Conservation (phyloP, 2,113 vertebrate genomes). For the Tyto alba region DNA sequence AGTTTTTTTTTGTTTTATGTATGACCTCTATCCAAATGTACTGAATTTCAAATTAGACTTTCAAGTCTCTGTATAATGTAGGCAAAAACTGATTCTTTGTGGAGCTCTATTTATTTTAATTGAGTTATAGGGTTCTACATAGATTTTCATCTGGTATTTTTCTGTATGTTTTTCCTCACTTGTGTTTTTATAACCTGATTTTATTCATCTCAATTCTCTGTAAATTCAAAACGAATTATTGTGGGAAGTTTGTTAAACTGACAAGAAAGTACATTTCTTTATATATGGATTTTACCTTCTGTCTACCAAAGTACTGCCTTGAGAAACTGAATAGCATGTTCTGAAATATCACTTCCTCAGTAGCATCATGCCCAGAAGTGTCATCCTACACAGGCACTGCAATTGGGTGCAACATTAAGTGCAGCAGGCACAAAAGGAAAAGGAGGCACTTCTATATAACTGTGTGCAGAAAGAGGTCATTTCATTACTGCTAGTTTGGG, state of each 20-base stretch:
- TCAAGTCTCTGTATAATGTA: not conserved
- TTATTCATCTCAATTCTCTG: not conserved
- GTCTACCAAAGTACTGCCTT: not conserved
- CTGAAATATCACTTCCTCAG: not conserved
- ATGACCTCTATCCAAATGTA: not conserved
- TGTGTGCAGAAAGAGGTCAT: not conserved
- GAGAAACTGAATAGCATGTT: not conserved
- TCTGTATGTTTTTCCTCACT: not conserved
- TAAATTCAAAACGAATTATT: not conserved
- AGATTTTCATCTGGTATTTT: not conserved
- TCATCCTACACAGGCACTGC: not conserved
- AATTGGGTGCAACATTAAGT: not conserved
- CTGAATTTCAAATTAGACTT: not conserved
- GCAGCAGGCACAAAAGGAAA: not conserved
- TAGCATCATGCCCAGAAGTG: not conserved
- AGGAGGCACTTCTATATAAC: not conserved
- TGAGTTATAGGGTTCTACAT: not conserved
- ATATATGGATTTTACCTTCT: not conserved
- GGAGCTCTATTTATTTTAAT: not conserved
- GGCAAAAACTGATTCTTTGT: not conserved
- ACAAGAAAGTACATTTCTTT: not conserved
- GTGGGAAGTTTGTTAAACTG: not conserved
- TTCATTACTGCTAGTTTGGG: not conserved
- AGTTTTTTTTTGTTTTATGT: not conserved
- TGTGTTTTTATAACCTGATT: not conserved